Percentiles rank a stretch among this genome's conserved stretches.
Conservation (phyloP, 2,797 vertebrate genomes). For the Esox lucius region DNA sequence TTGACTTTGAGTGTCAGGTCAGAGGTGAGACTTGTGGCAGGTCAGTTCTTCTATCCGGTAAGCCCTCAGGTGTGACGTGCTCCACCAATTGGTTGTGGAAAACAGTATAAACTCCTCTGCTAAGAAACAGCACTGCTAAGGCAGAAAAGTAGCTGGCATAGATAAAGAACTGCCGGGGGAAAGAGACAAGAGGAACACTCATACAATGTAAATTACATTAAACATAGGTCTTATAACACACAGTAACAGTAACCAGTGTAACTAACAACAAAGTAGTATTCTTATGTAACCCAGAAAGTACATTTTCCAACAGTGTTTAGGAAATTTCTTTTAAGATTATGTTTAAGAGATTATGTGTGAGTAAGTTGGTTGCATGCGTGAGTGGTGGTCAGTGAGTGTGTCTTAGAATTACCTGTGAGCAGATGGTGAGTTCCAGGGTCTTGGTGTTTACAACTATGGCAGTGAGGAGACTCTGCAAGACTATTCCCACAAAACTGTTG, state of each 20-base stretch:
- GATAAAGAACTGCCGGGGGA: slow-evolving; percentile 42
- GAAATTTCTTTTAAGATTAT: background rate
- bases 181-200: background rate
- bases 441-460: slow-evolving; percentile 70
- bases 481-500: slow-evolving; percentile 77
- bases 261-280: too few relatives aligned
- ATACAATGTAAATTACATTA: background rate
- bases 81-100: background rate
- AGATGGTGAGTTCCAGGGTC: slow-evolving; percentile 72
- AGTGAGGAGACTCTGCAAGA: slow-evolving; percentile 80
- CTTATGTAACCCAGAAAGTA: background rate
- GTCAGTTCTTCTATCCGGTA: slow-evolving; percentile 17
- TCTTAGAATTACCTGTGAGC: slow-evolving; percentile 71
- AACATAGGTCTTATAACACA: background rate
- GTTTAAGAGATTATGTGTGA: background rate
- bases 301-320: background rate
- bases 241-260: background rate
- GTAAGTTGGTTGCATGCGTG: background rate
- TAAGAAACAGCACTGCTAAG: slow-evolving; percentile 52
- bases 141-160: slow-evolving; percentile 43
- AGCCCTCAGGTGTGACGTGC: background rate
- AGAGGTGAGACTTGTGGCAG: slow-evolving; percentile 17
- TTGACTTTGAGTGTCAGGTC: background rate
- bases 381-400: slow-evolving; percentile 7
- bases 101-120: slow-evolving; percentile 40